Evolutionary conservation across 2,888 invertebrate species (phyloP).

Genomic region (Lasioglossum malachurum): DNA sequence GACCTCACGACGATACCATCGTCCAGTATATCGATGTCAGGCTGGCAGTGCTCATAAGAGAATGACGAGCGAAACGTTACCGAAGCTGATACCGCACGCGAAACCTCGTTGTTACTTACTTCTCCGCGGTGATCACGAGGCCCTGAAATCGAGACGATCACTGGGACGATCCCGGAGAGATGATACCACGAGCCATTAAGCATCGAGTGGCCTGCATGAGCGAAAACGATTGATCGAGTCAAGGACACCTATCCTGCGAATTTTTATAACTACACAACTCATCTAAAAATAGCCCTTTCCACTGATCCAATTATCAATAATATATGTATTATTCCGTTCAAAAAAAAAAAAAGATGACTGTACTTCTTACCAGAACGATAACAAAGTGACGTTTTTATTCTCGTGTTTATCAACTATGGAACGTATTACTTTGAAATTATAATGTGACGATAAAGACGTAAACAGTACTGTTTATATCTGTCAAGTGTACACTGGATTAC

Average conservation of each 20-base stretch:
- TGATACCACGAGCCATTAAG: not conserved
- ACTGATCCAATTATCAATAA: not conserved
- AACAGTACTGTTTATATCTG: not conserved
- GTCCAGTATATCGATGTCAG: constrained; percentile 51
- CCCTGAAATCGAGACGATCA: not conserved
- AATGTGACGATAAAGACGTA: not conserved
- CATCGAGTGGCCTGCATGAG: not conserved
- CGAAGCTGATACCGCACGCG: constrained; percentile 32
- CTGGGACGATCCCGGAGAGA: not conserved
- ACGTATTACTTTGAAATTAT: not conserved
- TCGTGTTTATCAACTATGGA: not conserved
- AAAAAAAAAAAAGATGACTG: not conserved
- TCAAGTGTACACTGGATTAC: not conserved
- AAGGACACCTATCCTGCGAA: not conserved
- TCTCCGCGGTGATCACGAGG: constrained; percentile 7
- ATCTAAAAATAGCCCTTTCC: not conserved
- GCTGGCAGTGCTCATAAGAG: constrained; percentile 4
- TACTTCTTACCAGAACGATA: not conserved
- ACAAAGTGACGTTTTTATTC: not conserved
- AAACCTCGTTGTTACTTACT: not conserved
- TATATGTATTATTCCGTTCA: not conserved
- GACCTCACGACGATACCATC: constrained; percentile 35
- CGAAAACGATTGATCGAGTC: not conserved
- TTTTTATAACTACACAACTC: not conserved
- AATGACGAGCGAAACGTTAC: constrained; percentile 42